These are phyloP conservation scores for Penaeus vannamei DNA, from an alignment of 1,140 invertebrate genomes.

Conservation along the genomic window DNA sequence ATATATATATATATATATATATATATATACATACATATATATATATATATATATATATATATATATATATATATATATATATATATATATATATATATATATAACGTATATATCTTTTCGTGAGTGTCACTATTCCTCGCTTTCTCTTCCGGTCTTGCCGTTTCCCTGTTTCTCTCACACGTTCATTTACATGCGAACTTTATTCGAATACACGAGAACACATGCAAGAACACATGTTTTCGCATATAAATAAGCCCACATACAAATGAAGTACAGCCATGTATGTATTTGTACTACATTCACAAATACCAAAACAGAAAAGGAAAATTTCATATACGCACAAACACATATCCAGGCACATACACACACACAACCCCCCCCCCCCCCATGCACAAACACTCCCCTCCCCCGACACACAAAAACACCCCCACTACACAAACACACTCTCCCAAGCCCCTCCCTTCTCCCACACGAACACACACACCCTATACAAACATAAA, in stretches of 20 bases:
- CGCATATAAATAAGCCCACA: neutral
- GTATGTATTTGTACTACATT: no score
- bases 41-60: slow-evolving; percentile 19
- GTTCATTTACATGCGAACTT: neutral
- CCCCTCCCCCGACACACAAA: no score
- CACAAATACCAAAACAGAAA: no score
- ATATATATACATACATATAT: slow-evolving; percentile 8
- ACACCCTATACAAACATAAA: no score
- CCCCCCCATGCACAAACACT: no score
- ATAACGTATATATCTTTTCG: neutral
- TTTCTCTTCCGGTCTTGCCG: neutral
- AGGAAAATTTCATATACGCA: neutral
- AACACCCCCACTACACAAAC: no score
- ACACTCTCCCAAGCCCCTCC: no score
- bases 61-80: slow-evolving; percentile 11
- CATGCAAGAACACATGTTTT: neutral
- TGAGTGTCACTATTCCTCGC: neutral
- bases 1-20: slow-evolving; percentile 24
- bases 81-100: neutral
- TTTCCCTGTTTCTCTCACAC: slow-evolving; percentile 2
- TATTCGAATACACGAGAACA: neutral
- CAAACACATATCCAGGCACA: neutral
- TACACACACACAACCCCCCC: neutral
- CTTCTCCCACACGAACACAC: no score
- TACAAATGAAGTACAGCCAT: neutral